Evolutionary conservation across 2,888 invertebrate species (phyloP).

Genomic region (Idaea aversata): DNA sequence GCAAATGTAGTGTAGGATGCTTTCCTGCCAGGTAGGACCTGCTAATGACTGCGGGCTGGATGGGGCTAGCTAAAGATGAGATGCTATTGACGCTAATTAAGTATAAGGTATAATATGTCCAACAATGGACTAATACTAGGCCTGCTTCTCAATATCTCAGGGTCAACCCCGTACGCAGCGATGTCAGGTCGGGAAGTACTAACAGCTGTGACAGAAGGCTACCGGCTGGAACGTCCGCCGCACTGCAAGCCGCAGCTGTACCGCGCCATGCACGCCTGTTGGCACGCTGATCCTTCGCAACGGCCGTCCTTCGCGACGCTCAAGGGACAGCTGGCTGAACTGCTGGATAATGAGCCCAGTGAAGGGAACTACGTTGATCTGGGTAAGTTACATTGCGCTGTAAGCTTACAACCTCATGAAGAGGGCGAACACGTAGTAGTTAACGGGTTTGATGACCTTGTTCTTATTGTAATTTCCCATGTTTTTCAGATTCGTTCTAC

Average conservation of each 20-base stretch:
- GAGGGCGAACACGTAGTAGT: too few relatives aligned
- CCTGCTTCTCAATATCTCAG: conserved; percentile 67
- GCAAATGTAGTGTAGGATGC: too few relatives aligned
- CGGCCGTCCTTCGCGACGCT: conserved; percentile 86
- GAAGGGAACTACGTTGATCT: conserved; percentile 85
- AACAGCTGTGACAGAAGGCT: conserved; percentile 87
- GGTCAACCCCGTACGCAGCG: conserved; percentile 92
- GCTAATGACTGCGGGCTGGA: too few relatives aligned
- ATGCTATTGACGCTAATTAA: too few relatives aligned
- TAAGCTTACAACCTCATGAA: too few relatives aligned
- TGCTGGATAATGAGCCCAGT: conserved; percentile 81
- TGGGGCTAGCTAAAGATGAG: too few relatives aligned
- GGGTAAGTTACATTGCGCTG: conserved; percentile 32
- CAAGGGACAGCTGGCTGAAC: conserved; percentile 79
- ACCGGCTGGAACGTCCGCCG: conserved; percentile 87
- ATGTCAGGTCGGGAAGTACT: conserved; percentile 92
- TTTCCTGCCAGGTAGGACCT: too few relatives aligned
- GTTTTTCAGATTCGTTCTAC: conserved; percentile 78
- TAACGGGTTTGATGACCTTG: too few relatives aligned
- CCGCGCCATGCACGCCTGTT: conserved; percentile 76
- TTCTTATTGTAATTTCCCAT: too few relatives aligned
- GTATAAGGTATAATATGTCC: too few relatives aligned
- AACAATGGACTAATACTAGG: too few relatives aligned
- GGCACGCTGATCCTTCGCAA: conserved; percentile 85
- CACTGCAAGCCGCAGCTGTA: conserved; percentile 85